phyloP scores from a whole-genome alignment of 1,140 invertebrate species.

The Lethrus apterus region DNA sequence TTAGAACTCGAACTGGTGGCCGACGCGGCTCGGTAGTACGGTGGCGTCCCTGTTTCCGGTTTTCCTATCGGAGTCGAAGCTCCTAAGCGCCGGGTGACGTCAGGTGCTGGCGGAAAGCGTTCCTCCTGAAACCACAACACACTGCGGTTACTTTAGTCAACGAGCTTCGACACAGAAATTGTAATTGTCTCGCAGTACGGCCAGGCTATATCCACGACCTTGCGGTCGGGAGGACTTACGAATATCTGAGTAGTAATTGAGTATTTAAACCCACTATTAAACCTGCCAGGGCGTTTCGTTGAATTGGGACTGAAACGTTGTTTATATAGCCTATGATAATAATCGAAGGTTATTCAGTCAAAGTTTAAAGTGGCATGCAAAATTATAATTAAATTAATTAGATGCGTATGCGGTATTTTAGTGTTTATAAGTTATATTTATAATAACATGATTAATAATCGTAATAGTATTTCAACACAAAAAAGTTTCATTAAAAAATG shows the following conservation, averaged over 20 bases:
- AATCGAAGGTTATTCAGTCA: no score
- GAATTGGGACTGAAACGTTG: no score
- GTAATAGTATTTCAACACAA: no score
- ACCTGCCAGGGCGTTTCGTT: background rate
- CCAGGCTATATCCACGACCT: constrained; percentile 3
- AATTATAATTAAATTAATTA: no score
- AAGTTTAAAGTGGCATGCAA: no score
- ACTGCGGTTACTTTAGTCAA: constrained; percentile 13
- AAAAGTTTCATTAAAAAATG: no score
- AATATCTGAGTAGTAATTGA: background rate
- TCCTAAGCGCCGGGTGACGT: constrained; percentile 37
- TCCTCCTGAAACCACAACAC: constrained; percentile 34
- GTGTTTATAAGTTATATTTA: no score
- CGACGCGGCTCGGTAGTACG: constrained; percentile 36
- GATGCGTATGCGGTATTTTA: no score
- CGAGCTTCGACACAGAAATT: constrained; percentile 9
- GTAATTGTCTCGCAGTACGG: background rate
- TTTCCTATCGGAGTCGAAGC: constrained; percentile 31
- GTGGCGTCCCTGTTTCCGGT: constrained; percentile 34
- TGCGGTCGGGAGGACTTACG: background rate
- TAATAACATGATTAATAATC: no score
- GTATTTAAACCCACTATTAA: background rate
- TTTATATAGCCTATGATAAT: no score
- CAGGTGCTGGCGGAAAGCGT: constrained; percentile 37
- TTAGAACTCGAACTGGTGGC: constrained; percentile 36